phyloP scores from a whole-genome alignment of 2,113 vertebrate genomes.

The Pao palembangensis region DNA sequence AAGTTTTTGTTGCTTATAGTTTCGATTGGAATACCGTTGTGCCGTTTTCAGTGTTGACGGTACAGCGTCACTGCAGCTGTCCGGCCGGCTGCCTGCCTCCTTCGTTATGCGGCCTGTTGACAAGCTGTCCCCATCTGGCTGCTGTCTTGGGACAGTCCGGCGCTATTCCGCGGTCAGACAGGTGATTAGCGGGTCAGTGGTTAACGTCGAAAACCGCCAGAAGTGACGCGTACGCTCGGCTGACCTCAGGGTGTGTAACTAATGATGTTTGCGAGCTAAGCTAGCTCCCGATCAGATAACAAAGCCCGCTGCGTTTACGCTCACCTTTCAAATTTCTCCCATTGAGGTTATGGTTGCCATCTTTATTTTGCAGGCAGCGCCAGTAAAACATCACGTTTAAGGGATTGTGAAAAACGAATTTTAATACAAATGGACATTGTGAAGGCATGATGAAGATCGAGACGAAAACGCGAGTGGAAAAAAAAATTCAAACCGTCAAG shows the following conservation, averaged over 20 bases:
- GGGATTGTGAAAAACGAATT: neutral
- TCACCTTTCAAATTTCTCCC: slow-evolving; percentile 41
- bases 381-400: slow-evolving; percentile 23
- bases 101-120: slow-evolving; percentile 58
- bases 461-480: too few relatives aligned
- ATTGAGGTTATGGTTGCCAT: slow-evolving; percentile 50
- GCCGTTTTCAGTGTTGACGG: neutral
- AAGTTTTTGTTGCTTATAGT: slow-evolving; percentile 6
- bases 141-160: slow-evolving; percentile 37
- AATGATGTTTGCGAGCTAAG: slow-evolving; percentile 5
- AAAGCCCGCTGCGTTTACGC: slow-evolving; percentile 49
- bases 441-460: neutral
- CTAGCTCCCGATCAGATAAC: slow-evolving; percentile 34
- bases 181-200: slow-evolving; percentile 24
- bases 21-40: neutral
- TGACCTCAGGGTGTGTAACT: neutral
- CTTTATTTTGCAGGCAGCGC: slow-evolving; percentile 32
- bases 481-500: neutral
- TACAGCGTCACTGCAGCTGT: slow-evolving; percentile 24
- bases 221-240: neutral
- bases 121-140: slow-evolving; percentile 37
- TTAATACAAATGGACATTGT: neutral
- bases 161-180: slow-evolving; percentile 28
- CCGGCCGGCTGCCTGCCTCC: slow-evolving; percentile 28
- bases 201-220: neutral